These are phyloP conservation scores for Drosophila peninsularis DNA, from an alignment of 2,888 invertebrate genomes.

Conservation along the genomic window DNA sequence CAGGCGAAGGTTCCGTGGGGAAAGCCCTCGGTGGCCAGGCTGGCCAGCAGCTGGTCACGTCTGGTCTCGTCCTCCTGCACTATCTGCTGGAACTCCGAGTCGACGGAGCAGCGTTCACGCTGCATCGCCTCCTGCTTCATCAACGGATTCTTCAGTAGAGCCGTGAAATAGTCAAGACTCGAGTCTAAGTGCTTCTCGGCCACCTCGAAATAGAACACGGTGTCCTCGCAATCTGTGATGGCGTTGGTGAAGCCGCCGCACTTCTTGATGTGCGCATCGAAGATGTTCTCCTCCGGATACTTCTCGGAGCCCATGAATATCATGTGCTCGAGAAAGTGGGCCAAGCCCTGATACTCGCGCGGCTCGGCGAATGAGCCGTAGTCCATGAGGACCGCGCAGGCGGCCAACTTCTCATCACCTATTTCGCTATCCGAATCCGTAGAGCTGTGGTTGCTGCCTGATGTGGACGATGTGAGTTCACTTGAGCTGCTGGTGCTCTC, in stretches of 20 bases:
- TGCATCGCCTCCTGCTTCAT: constrained; percentile 94
- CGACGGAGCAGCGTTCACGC: constrained; percentile 94
- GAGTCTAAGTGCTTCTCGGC: constrained; percentile 91
- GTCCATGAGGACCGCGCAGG: constrained; percentile 90
- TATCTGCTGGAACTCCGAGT: constrained; percentile 95
- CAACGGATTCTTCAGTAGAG: constrained; percentile 94
- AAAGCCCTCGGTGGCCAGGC: constrained; percentile 88
- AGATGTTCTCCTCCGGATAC: constrained; percentile 94
- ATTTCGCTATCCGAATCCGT: constrained; percentile 52
- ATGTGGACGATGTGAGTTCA: constrained; percentile 37
- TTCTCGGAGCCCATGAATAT: constrained; percentile 97
- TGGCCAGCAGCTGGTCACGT: constrained; percentile 90
- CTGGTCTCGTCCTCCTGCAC: constrained; percentile 90
- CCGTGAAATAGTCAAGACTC: constrained; percentile 93
- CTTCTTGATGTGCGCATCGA: constrained; percentile 92
- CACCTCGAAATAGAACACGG: constrained; percentile 95
- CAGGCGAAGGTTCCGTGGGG: constrained; percentile 92
- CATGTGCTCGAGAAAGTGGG: constrained; percentile 96
- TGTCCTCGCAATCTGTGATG: constrained; percentile 93
- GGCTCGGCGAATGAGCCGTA: constrained; percentile 93
- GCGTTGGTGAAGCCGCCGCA: constrained; percentile 95
- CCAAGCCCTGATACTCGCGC: constrained; percentile 91
- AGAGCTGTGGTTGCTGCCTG: constrained; percentile 26
- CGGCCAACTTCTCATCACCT: constrained; percentile 86
- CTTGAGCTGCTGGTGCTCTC: constrained; percentile 58